phyloP scores from a whole-genome alignment of 2,113 vertebrate genomes.

The Gambusia affinis region DNA sequence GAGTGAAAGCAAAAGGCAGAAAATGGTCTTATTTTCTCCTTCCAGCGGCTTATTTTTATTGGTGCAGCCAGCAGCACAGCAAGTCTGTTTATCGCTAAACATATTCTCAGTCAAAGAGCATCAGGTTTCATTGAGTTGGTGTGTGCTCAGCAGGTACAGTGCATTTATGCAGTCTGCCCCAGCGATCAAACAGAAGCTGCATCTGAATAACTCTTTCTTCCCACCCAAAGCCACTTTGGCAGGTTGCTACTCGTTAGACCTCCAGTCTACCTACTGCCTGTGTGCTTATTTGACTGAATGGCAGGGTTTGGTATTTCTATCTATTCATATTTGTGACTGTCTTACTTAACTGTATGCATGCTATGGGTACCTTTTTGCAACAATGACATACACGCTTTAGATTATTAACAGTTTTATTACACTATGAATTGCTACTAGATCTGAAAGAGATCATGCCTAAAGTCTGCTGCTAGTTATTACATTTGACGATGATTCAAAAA shows the following conservation, averaged over 20 bases:
- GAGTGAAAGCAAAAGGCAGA: slow-evolving; percentile 65
- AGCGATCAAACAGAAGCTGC: slow-evolving; percentile 65
- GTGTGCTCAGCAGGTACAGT: slow-evolving; percentile 65
- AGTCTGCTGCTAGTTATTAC: too few relatives aligned
- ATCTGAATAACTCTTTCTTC: slow-evolving; percentile 64
- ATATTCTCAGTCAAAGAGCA: slow-evolving; percentile 66
- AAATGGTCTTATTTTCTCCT: slow-evolving; percentile 69
- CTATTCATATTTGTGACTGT: slow-evolving; percentile 27
- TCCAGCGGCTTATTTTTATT: slow-evolving; percentile 68
- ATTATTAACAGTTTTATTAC: slow-evolving; percentile 1
- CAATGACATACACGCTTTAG: neutral
- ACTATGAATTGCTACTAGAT: slow-evolving; percentile 2
- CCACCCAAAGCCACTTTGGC: slow-evolving; percentile 66
- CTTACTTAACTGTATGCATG: slow-evolving; percentile 38
- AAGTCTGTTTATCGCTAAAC: slow-evolving; percentile 56
- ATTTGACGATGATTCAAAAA: too few relatives aligned
- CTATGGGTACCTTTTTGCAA: slow-evolving; percentile 31
- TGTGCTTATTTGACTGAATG: slow-evolving; percentile 60
- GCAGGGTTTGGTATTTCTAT: slow-evolving; percentile 50
- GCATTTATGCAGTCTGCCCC: slow-evolving; percentile 52
- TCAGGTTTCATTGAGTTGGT: slow-evolving; percentile 60
- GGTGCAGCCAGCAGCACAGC: slow-evolving; percentile 57
- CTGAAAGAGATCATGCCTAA: neutral
- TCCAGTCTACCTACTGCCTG: slow-evolving; percentile 52
- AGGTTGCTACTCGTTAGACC: slow-evolving; percentile 75